Evolutionary conservation across 2,888 invertebrate species (phyloP).

Genomic region (Heliconius hortense): DNA sequence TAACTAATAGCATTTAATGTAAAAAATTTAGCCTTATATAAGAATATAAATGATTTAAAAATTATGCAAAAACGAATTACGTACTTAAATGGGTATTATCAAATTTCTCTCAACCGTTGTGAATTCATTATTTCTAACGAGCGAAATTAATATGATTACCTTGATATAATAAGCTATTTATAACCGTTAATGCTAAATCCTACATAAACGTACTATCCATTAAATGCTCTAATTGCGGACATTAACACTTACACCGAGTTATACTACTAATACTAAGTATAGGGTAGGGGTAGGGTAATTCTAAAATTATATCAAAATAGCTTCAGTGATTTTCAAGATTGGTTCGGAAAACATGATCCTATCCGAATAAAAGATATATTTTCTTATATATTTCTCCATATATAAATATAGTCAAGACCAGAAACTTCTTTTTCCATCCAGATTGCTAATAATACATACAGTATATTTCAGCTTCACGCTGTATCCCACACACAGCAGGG

Average conservation of each 20-base stretch:
- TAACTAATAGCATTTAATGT: background rate
- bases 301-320: no score
- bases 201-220: background rate
- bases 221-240: background rate
- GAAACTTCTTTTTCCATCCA: no score
- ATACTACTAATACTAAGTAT: background rate
- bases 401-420: no score
- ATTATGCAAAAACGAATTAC: conserved; percentile 16
- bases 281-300: no score
- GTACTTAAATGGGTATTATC: conserved; percentile 12
- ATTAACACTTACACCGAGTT: background rate
- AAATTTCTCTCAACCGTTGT: conserved; percentile 18
- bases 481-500: no score
- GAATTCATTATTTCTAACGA: conserved; percentile 23
- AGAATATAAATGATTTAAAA: conserved; percentile 5
- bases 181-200: background rate
- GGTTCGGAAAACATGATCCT: no score
- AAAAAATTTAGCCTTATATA: background rate
- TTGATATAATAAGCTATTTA: conserved; percentile 13
- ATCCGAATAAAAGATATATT: no score
- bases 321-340: no score
- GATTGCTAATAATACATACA: no score
- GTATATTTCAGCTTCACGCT: no score
- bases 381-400: no score
- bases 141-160: conserved; percentile 16